Conservation (phyloP, 1,140 invertebrate species). For the Linepithema humile region DNA sequence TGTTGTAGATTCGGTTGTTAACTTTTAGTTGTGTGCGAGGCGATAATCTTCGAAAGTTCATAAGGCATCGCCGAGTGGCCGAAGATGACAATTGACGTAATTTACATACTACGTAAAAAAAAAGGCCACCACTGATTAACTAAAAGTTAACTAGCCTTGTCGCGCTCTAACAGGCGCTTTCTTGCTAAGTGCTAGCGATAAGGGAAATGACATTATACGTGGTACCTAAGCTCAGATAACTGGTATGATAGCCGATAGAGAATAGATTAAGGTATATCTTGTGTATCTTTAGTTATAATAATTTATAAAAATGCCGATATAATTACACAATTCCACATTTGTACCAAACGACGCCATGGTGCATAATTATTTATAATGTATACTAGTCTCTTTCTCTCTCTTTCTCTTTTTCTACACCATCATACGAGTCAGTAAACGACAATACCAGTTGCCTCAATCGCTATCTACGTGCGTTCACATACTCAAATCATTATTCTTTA, state of each 20-base stretch:
- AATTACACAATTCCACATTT: conserved; percentile 75
- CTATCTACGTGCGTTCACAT: neutral
- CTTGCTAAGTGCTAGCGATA: conserved; percentile 1
- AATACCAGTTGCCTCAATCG: conserved; percentile 21
- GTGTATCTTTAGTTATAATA: conserved; percentile 78
- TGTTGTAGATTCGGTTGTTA: neutral
- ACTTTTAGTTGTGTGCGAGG: neutral
- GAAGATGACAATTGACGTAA: conserved; percentile 5
- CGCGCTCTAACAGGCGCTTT: neutral
- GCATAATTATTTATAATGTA: conserved; percentile 66
- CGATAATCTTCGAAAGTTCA: neutral
- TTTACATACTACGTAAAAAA: neutral
- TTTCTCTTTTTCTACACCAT: conserved; percentile 27
- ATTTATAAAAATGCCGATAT: conserved; percentile 78
- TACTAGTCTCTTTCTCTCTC: conserved; percentile 48
- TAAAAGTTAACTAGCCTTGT: neutral
- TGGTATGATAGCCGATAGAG: conserved; percentile 4
- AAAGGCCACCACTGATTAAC: neutral
- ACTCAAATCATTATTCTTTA: neutral
- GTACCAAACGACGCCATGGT: conserved; percentile 70
- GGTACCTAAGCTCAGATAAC: conserved; percentile 24
- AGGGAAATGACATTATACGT: conserved; percentile 21
- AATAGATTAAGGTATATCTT: conserved; percentile 40
- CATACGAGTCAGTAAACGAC: conserved; percentile 33
- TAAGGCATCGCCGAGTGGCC: neutral